Base-by-base conservation (phyloP, 2,888 invertebrate species). In the Xanthorhoe designata region DNA sequence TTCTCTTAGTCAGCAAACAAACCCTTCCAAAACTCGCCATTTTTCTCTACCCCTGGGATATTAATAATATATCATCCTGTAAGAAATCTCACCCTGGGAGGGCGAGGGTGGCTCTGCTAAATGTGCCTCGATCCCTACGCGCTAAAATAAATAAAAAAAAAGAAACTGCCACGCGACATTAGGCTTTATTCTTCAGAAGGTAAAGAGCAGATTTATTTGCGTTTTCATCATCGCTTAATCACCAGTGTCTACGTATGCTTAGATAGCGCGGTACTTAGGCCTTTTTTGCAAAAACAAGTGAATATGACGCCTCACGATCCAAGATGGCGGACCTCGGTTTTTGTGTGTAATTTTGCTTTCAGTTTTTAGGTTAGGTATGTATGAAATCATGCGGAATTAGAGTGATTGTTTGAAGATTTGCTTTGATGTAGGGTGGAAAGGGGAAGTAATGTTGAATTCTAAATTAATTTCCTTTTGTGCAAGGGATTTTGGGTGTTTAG, bases 41-140 rank as follows among this genome's bases (percentile, higher is more conserved):
- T 86, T 88, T 86, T 84, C 86, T 75, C 81, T 77, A 80, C 89
- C 86, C 86, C 79, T 78, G 82, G 84, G 82, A 86, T 88, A 90
- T 90, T 89, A 90, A 90, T 91, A 92, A 90, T 90, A 89, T 88
- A 92, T 89, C 84, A 85, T 86, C 79, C 86, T 87, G 89, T 91
- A 92, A 92, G 92, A 92, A 91, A 92, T 89, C 91, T 90, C 67
- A 62, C 66, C 88, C 81, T 66, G 65, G 51, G 58, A 68, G 78
- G 77, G 84, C 81, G 88, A 83, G 90, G 90, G 91, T 83, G 90
- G 90, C 78, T 64, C 53, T 47, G 85, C 85, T 87, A 86, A 91
- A 90, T 85, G 85, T 81, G 85, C 81, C 83, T 79, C 86, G 83
- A 82, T 83, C 90, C 91, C 90, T 89, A 83, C 85, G 78, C 78